A percentile compares a stretch with the other conserved stretches of the same genome.
Conservation (phyloP, 2,113 vertebrate genomes). For the Empidonax alnorum region DNA sequence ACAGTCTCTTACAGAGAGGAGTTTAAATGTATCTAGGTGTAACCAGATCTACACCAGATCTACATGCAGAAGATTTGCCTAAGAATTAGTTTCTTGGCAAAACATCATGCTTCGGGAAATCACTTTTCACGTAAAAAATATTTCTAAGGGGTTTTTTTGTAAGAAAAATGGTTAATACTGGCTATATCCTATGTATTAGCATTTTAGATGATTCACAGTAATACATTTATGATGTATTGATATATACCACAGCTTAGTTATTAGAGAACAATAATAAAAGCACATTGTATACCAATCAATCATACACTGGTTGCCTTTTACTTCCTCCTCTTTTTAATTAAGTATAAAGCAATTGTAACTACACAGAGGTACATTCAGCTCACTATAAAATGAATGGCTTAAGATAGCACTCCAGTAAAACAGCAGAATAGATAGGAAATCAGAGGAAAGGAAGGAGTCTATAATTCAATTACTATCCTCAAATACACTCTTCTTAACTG, state of each 20-base stretch:
- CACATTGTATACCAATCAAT: neutral
- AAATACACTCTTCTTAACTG: constrained; percentile 42
- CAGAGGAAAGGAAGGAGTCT: constrained; percentile 39
- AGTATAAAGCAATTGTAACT: neutral
- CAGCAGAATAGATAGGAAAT: constrained; percentile 28
- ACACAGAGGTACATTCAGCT: neutral
- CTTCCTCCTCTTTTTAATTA: neutral
- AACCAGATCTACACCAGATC: neutral
- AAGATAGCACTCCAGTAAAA: neutral
- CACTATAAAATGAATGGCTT: neutral
- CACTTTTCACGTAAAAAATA: neutral
- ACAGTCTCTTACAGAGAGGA: neutral
- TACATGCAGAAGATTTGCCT: neutral
- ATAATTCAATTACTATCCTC: constrained; percentile 18
- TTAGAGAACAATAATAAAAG: neutral
- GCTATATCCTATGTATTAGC: neutral
- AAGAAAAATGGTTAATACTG: neutral
- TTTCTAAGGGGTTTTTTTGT: neutral
- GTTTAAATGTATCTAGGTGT: neutral
- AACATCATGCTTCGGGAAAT: neutral
- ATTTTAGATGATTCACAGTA: neutral
- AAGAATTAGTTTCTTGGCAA: neutral
- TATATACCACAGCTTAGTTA: neutral
- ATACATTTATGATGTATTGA: neutral
- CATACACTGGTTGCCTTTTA: neutral